Percentiles rank a stretch among this genome's conserved stretches.
These are phyloP conservation scores for Pristionchus exspectatus DNA, from an alignment of 2,888 invertebrate species.

Conservation along the genomic window DNA sequence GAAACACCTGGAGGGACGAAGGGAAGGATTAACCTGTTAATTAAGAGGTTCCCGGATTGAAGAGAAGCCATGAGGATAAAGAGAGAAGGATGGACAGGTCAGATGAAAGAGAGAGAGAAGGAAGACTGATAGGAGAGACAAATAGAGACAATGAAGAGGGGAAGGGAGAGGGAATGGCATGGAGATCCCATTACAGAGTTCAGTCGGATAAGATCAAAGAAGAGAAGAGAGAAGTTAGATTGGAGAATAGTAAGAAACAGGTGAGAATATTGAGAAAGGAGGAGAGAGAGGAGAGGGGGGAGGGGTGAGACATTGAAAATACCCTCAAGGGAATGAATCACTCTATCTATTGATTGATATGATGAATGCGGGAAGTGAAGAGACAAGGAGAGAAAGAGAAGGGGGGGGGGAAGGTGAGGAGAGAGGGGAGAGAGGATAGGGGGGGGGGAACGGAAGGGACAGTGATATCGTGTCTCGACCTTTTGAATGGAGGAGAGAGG, in stretches of 20 bases:
- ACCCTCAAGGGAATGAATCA: conserved; percentile 19
- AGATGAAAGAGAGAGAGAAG: not conserved
- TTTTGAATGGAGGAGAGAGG: conserved; percentile 17
- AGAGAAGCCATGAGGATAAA: not conserved
- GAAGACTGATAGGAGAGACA: conserved; percentile 18
- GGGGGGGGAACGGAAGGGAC: not conserved
- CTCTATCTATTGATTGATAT: conserved; percentile 10
- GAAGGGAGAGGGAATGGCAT: not conserved
- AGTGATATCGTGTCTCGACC: conserved; percentile 30
- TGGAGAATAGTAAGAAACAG: not conserved
- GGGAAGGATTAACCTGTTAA: conserved; percentile 28
- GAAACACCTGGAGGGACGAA: not conserved
- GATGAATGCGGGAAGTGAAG: conserved; percentile 30
- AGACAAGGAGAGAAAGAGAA: not conserved
- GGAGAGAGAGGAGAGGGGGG: not conserved
- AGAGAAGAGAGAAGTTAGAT: not conserved
- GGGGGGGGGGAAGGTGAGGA: not conserved
- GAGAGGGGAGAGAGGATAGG: not conserved
- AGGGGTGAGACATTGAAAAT: conserved; percentile 4
- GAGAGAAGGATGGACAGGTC: not conserved
- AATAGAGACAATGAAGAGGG: not conserved
- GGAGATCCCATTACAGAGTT: conserved; percentile 1
- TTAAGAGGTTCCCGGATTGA: conserved; percentile 3
- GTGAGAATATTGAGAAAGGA: not conserved
- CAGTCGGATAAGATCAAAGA: not conserved